Conservation (phyloP, 1,140 invertebrate species). For the Listronotus oregonensis region DNA sequence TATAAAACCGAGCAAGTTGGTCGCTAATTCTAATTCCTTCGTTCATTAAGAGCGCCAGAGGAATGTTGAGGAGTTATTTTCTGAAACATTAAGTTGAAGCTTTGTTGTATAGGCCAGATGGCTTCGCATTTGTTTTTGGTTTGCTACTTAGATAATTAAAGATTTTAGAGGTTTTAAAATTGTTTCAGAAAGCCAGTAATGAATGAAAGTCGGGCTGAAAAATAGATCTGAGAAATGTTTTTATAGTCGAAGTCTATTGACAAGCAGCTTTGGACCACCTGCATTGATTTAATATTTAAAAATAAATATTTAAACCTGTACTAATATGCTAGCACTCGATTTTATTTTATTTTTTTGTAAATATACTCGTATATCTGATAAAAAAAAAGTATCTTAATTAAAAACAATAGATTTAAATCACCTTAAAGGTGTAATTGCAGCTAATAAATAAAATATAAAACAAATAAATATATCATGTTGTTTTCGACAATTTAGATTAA, state of each 20-base stretch:
- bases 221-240: slow-evolving; percentile 8
- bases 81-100: slow-evolving; percentile 32
- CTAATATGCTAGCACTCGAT: too few relatives aligned
- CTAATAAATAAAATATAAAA: too few relatives aligned
- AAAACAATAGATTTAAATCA: too few relatives aligned
- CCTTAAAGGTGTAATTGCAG: too few relatives aligned
- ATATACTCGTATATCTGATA: too few relatives aligned
- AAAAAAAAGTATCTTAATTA: too few relatives aligned
- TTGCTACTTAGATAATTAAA: slow-evolving; percentile 36
- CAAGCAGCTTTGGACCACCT: background rate
- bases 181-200: slow-evolving; percentile 29
- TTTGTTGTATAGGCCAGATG: slow-evolving; percentile 33
- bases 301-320: too few relatives aligned
- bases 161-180: slow-evolving; percentile 34
- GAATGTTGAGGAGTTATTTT: slow-evolving; percentile 37
- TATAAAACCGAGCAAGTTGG: slow-evolving; percentile 21
- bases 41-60: slow-evolving; percentile 33
- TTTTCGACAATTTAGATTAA: too few relatives aligned
- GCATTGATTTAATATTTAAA: too few relatives aligned
- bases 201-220: slow-evolving; percentile 10
- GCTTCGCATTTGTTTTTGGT: slow-evolving; percentile 32
- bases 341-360: too few relatives aligned
- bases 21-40: slow-evolving; percentile 35
- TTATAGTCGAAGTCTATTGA: background rate
- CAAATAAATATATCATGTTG: too few relatives aligned